These are phyloP conservation scores for Cuculus canorus DNA, from an alignment of 2,797 vertebrate species.

Conservation along the genomic window DNA sequence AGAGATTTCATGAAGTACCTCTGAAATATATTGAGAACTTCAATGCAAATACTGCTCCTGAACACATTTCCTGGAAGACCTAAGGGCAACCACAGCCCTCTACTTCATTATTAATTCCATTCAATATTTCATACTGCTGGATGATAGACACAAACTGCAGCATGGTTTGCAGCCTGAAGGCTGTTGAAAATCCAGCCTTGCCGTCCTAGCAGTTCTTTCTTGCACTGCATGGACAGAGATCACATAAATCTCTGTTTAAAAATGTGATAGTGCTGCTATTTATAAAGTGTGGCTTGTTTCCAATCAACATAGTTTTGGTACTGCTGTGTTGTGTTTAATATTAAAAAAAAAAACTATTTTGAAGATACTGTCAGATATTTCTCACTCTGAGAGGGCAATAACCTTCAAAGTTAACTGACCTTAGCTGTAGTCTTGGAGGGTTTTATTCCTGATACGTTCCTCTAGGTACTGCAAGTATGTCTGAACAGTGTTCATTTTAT, in stretches of 20 bases:
- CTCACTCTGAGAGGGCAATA: background rate
- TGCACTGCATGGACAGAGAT: background rate
- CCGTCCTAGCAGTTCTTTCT: background rate
- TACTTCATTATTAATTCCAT: background rate
- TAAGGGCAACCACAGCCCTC: background rate
- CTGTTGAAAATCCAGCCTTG: background rate
- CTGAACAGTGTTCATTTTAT: background rate
- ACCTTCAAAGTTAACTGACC: background rate
- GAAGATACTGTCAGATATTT: background rate
- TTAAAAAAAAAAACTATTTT: background rate
- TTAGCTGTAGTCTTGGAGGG: background rate
- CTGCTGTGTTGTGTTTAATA: background rate
- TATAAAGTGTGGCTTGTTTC: background rate
- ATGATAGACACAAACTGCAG: background rate
- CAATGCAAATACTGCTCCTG: background rate
- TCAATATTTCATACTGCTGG: background rate
- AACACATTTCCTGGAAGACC: background rate
- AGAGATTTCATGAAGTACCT: background rate
- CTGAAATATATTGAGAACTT: background rate
- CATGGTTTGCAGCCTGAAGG: background rate
- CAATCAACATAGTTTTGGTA: background rate
- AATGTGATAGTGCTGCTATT: background rate
- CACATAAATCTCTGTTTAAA: background rate
- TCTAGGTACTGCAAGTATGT: background rate
- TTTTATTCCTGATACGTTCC: background rate